Evolutionary conservation across 2,888 invertebrate species (phyloP).

Genomic region (Athrips mouffetella): DNA sequence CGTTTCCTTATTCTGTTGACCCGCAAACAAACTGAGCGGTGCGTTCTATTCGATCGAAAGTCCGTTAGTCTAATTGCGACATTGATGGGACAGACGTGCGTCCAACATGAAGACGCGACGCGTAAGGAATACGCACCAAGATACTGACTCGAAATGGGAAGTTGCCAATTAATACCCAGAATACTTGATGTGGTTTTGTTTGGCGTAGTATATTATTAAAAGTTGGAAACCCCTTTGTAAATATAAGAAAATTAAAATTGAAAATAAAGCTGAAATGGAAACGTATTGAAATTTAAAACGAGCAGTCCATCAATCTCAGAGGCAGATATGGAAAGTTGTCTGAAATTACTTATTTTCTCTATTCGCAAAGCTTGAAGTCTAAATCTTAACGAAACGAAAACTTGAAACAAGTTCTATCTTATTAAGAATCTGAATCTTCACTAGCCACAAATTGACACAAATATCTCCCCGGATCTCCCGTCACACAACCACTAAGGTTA

Average conservation of each 20-base stretch:
- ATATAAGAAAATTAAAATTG: no score
- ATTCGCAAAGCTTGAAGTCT: no score
- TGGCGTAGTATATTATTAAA: not conserved
- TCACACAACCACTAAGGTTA: not conserved
- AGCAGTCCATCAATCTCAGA: not conserved
- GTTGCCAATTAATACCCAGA: conserved; percentile 13
- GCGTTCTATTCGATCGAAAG: not conserved
- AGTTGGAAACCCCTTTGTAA: no score
- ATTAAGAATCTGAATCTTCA: not conserved
- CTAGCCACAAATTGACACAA: not conserved
- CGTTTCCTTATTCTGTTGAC: conserved; percentile 3
- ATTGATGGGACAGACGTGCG: conserved; percentile 50
- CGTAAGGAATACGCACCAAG: conserved; percentile 47
- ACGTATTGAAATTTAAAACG: not conserved
- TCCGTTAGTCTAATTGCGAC: conserved; percentile 63
- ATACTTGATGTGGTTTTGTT: not conserved
- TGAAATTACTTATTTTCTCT: not conserved
- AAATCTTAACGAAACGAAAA: no score
- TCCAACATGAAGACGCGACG: conserved; percentile 32
- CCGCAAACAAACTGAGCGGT: not conserved
- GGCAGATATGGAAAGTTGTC: not conserved
- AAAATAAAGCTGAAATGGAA: no score
- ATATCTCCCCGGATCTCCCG: not conserved
- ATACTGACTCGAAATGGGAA: conserved; percentile 44
- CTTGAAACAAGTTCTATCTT: no score